Percentiles rank a stretch among this genome's conserved stretches.
These are phyloP conservation scores for Brachionus plicatilis DNA, from an alignment of 1,140 invertebrate genomes.

Conservation along the genomic window DNA sequence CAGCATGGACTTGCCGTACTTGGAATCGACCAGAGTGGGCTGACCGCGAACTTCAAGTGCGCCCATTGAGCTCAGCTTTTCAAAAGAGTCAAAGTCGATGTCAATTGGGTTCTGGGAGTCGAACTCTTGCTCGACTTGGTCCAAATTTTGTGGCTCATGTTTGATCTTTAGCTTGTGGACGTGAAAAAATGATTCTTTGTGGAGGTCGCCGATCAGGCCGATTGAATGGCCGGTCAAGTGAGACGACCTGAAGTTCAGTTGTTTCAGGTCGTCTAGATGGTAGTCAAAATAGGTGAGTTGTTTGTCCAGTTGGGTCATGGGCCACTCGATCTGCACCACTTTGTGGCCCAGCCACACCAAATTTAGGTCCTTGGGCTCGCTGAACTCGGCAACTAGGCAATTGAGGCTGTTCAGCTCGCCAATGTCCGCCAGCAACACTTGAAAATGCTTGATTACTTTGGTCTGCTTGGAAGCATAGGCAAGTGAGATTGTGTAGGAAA, in stretches of 20 bases:
- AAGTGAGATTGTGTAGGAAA: not conserved
- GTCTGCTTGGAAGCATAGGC: not conserved
- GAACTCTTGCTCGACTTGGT: constrained; percentile 9
- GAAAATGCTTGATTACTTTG: not conserved
- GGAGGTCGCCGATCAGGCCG: not conserved
- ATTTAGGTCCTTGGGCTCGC: not conserved
- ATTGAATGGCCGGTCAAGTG: not conserved
- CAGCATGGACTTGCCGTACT: constrained; percentile 29
- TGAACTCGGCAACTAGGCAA: not conserved
- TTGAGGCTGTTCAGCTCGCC: constrained; percentile 3
- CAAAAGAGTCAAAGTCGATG: constrained; percentile 24
- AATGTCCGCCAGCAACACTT: not conserved
- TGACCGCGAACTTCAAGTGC: not conserved
- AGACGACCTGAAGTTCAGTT: not conserved
- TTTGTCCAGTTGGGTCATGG: not conserved
- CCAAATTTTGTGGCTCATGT: not conserved
- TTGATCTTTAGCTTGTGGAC: not conserved
- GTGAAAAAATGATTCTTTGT: constrained; percentile 16
- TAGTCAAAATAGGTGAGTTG: not conserved
- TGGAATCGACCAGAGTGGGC: constrained; percentile 6
- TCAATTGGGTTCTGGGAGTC: not conserved
- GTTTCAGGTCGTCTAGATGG: not conserved
- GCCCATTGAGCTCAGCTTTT: not conserved
- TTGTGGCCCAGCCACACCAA: not conserved
- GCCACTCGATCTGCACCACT: not conserved